Evolutionary conservation across 2,797 vertebrate species (phyloP).

Genomic region (Harpagifer antarcticus): DNA sequence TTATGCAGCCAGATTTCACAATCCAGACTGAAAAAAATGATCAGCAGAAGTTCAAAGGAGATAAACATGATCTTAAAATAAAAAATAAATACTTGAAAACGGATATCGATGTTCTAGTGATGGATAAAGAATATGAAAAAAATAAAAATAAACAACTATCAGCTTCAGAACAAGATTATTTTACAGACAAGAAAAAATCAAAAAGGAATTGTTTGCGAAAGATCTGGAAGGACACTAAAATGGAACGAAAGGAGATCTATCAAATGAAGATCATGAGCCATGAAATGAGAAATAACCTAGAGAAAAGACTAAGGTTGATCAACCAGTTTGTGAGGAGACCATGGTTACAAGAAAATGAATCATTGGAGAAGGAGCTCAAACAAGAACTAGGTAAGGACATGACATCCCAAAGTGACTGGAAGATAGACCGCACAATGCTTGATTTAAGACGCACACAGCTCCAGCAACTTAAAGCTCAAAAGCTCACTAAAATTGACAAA

Average conservation of each 20-base stretch:
- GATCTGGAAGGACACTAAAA: constrained; percentile 63
- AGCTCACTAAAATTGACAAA: constrained; percentile 56
- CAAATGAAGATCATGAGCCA: constrained; percentile 62
- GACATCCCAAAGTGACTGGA: constrained; percentile 10
- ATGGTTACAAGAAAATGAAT: constrained; percentile 44
- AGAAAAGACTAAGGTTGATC: constrained; percentile 56
- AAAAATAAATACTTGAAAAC: not conserved
- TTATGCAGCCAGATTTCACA: rapidly evolving
- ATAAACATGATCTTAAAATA: not conserved
- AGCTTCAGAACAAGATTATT: not conserved
- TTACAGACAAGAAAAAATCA: not conserved
- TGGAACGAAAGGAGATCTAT: constrained; percentile 61
- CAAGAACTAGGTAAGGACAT: not conserved
- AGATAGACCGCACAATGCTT: constrained; percentile 20
- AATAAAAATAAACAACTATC: not conserved
- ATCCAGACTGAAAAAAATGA: not conserved
- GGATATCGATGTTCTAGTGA: not conserved
- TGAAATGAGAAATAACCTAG: constrained; percentile 61
- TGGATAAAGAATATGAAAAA: not conserved
- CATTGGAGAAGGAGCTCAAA: constrained; percentile 33
- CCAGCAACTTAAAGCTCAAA: constrained; percentile 41
- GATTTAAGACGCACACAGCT: constrained; percentile 62
- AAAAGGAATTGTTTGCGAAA: constrained; percentile 46
- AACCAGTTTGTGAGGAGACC: constrained; percentile 48
- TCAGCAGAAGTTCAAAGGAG: not conserved